phyloP scores from a whole-genome alignment of 2,888 invertebrate species.

The Philhelius pedissequus region DNA sequence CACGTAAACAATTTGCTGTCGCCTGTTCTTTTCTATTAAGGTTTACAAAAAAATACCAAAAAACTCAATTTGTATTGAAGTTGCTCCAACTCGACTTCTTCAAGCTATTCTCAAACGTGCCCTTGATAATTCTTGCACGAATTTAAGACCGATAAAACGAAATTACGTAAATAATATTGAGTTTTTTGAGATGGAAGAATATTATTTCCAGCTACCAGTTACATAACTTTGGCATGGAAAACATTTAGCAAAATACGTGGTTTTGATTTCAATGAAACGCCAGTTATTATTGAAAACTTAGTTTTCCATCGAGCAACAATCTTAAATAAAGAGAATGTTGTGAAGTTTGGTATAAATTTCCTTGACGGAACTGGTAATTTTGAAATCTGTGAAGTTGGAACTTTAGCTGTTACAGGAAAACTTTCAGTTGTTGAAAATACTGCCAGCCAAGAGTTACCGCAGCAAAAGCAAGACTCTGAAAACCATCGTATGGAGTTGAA shows the following conservation, averaged over 20 bases:
- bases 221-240: slow-evolving; percentile 92
- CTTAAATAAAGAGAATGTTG: slow-evolving; percentile 89
- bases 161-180: slow-evolving; percentile 86
- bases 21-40: slow-evolving; percentile 95
- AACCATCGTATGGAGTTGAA: slow-evolving; percentile 81
- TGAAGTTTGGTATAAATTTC: slow-evolving; percentile 90
- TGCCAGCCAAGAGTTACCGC: slow-evolving; percentile 82
- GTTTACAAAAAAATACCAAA: slow-evolving; percentile 90
- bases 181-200: slow-evolving; percentile 94
- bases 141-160: slow-evolving; percentile 92
- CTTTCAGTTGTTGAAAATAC: slow-evolving; percentile 85
- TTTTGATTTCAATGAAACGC: slow-evolving; percentile 86
- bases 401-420: slow-evolving; percentile 89
- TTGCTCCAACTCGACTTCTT: slow-evolving; percentile 96
- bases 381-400: slow-evolving; percentile 93
- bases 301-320: slow-evolving; percentile 96
- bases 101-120: slow-evolving; percentile 96
- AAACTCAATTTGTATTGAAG: slow-evolving; percentile 93
- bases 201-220: slow-evolving; percentile 96
- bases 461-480: slow-evolving; percentile 80
- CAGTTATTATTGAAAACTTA: slow-evolving; percentile 93
- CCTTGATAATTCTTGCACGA: slow-evolving; percentile 85
- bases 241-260: slow-evolving; percentile 90
- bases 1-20: slow-evolving; percentile 97
- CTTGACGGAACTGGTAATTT: slow-evolving; percentile 92